Base-by-base conservation (phyloP, 2,113 vertebrate species). In the Burhinus bistriatus region DNA sequence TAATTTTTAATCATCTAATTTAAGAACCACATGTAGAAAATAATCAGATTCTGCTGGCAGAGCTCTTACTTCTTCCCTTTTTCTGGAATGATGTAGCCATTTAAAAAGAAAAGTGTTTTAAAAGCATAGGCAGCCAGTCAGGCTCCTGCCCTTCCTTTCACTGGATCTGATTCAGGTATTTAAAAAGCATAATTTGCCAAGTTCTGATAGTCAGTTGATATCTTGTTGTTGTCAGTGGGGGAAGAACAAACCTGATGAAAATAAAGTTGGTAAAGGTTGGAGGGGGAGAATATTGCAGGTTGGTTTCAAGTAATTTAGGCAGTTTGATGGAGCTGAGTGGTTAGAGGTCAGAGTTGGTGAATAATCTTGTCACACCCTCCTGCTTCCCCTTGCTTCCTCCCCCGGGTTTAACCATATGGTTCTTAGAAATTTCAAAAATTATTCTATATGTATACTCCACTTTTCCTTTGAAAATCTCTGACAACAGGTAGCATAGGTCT, bases 391-490 rank as follows among this genome's bases (percentile, higher is more conserved):
- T 0, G 2, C 36, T 5, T 11, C 23, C 9, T 32, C 12, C 36
- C 8, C 10, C 0, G 0, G 10, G 3, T 66, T 71, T 75, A 70
- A 66, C 29, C 19, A 9, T 23, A 6, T 15, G 8, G 5, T 58
- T 77, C 26, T 62, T 83, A 11, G 1, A 32, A 3, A 1, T 5
- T 29, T 64, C 11, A 1, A 21, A 57, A 42, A 2, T 22, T 34
- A 16, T 51, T 89, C 5, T 36, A 0, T 45, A 2, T 15, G 3
- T 30, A 5, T 9, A 12, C 12, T 54, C 61, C 19, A 5, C 6
- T 75, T 55, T 47, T 42, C 22, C 19, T 73, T 80, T 1, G 7
- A 45, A 45, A 58, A 27, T 44, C 23, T 68, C 49, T 77, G 58
- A 7, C 36, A 83, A 12, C 42, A 51, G 32, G 32, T 55, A 61